phyloP scores from a whole-genome alignment of 2,797 vertebrate species.

The Nyctalus aviator region DNA sequence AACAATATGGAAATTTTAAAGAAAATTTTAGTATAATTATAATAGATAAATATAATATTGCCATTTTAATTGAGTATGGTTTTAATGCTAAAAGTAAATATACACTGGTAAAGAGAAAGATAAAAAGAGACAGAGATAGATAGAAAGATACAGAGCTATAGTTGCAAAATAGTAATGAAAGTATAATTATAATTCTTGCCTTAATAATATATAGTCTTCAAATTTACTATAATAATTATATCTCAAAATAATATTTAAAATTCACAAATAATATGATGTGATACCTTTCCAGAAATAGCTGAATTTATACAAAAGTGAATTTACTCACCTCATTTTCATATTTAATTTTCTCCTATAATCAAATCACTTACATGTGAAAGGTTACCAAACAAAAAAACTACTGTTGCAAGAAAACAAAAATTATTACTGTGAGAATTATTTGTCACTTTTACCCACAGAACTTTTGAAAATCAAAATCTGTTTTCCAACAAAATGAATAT shows the following conservation, averaged over 20 bases:
- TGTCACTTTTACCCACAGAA: not conserved
- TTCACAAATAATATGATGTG: not conserved
- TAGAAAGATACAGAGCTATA: not conserved
- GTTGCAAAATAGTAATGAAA: not conserved
- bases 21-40: not conserved
- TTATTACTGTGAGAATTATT: not conserved
- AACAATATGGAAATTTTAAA: not conserved
- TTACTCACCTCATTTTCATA: not conserved
- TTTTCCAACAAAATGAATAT: slow-evolving; percentile 44
- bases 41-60: not conserved
- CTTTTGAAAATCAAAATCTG: not conserved
- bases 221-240: not conserved
- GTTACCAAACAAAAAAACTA: slow-evolving; percentile 27
- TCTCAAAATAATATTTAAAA: slow-evolving; percentile 51
- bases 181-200: slow-evolving; percentile 8
- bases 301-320: not conserved
- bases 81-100: not conserved
- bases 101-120: not conserved
- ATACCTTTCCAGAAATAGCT: slow-evolving; percentile 30
- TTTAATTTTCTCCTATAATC: not conserved
- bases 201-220: not conserved
- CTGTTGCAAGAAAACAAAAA: slow-evolving; percentile 7
- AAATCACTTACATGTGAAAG: not conserved
- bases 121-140: not conserved
- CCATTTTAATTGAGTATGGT: not conserved